A percentile compares a stretch with the other conserved stretches of the same genome.
phyloP scores from a whole-genome alignment of 2,888 invertebrate genomes.

The Drosophila austrosaltans region DNA sequence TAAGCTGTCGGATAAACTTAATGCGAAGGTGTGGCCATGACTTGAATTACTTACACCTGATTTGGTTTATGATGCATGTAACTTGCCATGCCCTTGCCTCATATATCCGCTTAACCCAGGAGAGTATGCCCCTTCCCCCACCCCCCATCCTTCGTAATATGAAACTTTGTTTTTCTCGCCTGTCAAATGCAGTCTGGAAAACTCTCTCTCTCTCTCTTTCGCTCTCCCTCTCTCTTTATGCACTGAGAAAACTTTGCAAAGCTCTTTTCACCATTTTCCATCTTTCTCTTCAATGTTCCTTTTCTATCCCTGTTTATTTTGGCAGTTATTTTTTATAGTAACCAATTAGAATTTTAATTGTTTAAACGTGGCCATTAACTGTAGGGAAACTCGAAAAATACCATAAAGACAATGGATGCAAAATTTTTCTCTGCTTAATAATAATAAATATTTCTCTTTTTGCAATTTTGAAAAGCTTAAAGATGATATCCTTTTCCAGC shows the following conservation, averaged over 20 bases:
- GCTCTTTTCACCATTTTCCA: constrained; percentile 7
- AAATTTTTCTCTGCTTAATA: constrained; percentile 51
- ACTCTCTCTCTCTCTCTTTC: constrained; percentile 4
- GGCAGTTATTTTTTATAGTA: constrained; percentile 49
- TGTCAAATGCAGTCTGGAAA: constrained; percentile 29
- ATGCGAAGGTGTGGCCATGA: constrained; percentile 40
- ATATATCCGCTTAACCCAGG: not conserved
- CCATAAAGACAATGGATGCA: constrained; percentile 63
- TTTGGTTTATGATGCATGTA: constrained; percentile 52
- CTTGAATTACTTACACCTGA: constrained; percentile 51
- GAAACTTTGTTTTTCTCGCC: constrained; percentile 47
- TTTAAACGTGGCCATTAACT: constrained; percentile 61
- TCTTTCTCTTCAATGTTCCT: constrained; percentile 6
- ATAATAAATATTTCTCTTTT: constrained; percentile 29
- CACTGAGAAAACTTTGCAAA: constrained; percentile 30
- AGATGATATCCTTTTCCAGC: constrained; percentile 10
- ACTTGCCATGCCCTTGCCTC: not conserved
- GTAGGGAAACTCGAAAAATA: constrained; percentile 45
- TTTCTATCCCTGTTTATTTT: constrained; percentile 5
- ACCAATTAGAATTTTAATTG: constrained; percentile 70
- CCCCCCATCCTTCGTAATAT: constrained; percentile 35
- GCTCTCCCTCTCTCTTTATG: constrained; percentile 5
- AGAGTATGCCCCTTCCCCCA: no score
- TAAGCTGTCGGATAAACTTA: constrained; percentile 30
- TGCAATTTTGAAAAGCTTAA: constrained; percentile 44